Evolutionary conservation across 2,113 vertebrate genomes (phyloP).

Genomic region (Periophthalmus modestus): DNA sequence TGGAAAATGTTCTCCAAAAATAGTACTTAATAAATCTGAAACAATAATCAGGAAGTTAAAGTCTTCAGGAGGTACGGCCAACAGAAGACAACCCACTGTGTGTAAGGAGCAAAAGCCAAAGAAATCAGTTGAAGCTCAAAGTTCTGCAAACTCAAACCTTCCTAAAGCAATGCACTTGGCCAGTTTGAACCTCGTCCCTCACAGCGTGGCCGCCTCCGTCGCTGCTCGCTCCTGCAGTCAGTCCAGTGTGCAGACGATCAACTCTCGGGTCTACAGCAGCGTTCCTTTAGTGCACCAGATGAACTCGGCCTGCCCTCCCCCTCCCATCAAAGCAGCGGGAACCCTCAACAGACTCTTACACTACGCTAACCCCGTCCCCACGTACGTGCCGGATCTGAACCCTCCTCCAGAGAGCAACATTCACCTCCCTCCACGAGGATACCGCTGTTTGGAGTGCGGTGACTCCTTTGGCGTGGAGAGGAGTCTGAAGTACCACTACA

Average conservation of each 20-base stretch:
- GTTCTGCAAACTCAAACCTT: conserved; percentile 72
- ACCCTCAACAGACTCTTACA: conserved; percentile 88
- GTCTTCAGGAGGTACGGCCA: conserved; percentile 57
- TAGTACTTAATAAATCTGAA: conserved; percentile 54
- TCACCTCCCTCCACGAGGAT: conserved; percentile 86
- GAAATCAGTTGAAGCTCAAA: conserved; percentile 52
- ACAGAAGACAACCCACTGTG: conserved; percentile 50
- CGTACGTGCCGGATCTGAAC: conserved; percentile 89
- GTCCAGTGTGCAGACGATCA: conserved; percentile 74
- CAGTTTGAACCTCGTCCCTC: conserved; percentile 95
- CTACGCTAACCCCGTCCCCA: conserved; percentile 88
- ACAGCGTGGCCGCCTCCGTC: conserved; percentile 91
- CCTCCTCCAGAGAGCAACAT: conserved; percentile 86
- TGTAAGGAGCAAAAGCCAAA: conserved; percentile 68
- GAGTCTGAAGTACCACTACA: conserved; percentile 89
- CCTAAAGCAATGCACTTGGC: conserved; percentile 95
- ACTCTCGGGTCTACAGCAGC: conserved; percentile 79
- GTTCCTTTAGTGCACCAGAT: conserved; percentile 94
- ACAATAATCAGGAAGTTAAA: conserved; percentile 46
- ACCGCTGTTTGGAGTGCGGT: conserved; percentile 92
- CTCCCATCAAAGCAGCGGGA: conserved; percentile 77
- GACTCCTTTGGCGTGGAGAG: conserved; percentile 92
- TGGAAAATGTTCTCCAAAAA: conserved; percentile 55
- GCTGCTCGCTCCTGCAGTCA: conserved; percentile 79
- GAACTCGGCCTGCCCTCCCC: conserved; percentile 79